A percentile compares a stretch with the other conserved stretches of the same genome.
Evolutionary conservation across 2,113 vertebrate genomes (phyloP).

Genomic region (Odobenus rosmarus): DNA sequence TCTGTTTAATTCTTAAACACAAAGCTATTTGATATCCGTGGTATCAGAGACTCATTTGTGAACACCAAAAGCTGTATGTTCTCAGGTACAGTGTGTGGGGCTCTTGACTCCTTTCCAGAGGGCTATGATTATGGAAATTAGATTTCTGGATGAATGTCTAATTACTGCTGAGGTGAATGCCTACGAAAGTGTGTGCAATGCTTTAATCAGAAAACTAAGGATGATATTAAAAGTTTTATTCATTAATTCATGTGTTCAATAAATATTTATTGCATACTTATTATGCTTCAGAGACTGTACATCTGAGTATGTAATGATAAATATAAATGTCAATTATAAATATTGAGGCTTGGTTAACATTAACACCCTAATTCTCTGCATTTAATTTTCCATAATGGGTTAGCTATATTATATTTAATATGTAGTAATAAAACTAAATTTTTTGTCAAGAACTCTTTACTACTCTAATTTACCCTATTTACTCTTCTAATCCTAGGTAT

Average conservation of each 20-base stretch:
- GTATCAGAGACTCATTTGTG: background rate
- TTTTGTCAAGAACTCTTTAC: background rate
- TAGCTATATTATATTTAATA: background rate
- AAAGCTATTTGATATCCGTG: background rate
- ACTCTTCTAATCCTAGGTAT: background rate
- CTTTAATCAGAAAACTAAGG: background rate
- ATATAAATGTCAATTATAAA: background rate
- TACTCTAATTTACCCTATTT: background rate
- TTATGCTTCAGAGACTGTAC: background rate
- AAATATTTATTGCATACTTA: constrained; percentile 4
- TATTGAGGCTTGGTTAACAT: background rate
- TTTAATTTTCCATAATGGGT: background rate
- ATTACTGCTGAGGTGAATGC: background rate
- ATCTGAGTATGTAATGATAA: background rate
- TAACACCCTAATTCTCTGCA: background rate
- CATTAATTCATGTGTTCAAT: background rate
- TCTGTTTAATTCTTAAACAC: background rate
- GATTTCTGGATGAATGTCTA: background rate
- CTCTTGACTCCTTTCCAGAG: background rate
- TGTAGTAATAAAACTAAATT: background rate
- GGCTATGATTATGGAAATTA: background rate
- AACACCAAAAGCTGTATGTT: background rate
- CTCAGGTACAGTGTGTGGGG: accelerated
- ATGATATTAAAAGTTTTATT: background rate
- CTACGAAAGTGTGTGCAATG: background rate